phyloP scores from a whole-genome alignment of 2,888 invertebrate genomes.

The Epistrophe eligans region DNA sequence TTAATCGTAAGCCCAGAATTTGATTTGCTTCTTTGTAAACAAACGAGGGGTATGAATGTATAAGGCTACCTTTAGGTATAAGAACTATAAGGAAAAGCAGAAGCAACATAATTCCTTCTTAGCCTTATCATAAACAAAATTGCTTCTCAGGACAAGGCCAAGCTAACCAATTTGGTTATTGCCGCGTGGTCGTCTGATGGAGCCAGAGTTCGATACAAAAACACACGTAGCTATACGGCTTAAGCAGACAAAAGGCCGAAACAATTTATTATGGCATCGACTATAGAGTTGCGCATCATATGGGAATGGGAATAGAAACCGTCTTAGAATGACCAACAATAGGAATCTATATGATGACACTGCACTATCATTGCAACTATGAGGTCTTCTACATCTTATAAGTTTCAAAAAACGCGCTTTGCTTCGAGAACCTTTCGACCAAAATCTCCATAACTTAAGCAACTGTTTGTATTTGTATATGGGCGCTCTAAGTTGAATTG shows the following conservation, averaged over 20 bases:
- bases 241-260: conserved; percentile 51
- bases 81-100: conserved; percentile 23
- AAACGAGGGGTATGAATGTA: conserved; percentile 16
- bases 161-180: conserved; percentile 39
- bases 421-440: conserved; percentile 32
- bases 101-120: conserved; percentile 67
- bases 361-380: conserved; percentile 43
- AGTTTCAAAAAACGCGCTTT: conserved; percentile 10
- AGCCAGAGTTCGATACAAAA: not conserved
- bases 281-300: conserved; percentile 38
- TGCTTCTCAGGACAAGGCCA: conserved; percentile 57
- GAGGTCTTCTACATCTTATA: not conserved
- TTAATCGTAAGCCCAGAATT: conserved; percentile 61
- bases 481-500: conserved; percentile 51
- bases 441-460: conserved; percentile 66
- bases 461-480: conserved; percentile 9
- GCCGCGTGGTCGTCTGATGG: not conserved
- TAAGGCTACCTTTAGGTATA: conserved; percentile 36
- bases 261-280: conserved; percentile 68
- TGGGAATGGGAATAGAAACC: conserved; percentile 57
- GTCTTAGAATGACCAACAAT: conserved; percentile 65
- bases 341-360: conserved; percentile 52
- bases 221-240: not conserved
- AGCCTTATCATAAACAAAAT: conserved; percentile 74
- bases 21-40: conserved; percentile 39